Evolutionary conservation across 2,797 vertebrate genomes (phyloP), one percentile per base, ranked within the genome.

Genomic region (Falco naumanni): DNA sequence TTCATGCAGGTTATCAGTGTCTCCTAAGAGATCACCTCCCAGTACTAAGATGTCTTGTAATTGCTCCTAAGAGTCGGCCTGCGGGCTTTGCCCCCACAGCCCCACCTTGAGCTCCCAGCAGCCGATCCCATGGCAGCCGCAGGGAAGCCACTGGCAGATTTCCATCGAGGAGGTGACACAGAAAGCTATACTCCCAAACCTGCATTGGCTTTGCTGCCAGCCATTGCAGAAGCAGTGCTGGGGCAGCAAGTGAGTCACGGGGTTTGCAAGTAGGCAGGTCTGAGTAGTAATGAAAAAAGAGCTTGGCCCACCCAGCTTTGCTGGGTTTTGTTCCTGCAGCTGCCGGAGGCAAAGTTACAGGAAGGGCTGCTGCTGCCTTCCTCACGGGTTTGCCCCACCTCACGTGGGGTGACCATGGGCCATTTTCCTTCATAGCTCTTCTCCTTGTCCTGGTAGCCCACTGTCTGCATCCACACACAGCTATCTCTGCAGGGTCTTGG

Each of bases 201-300:
- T 33, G 48, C 29, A 11, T 3, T 89, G 65, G 50, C 65, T 78
- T 75, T 43, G 68, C 86, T 93, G 78, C 87, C 78, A 90, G 45
- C 64, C 10, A 3, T 33, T 84, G 68, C 81, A 87, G 93, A 80
- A 95, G 69, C 28, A 37, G 68, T 80, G 93, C 89, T 78, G 72
- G 84, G 81, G 85, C 50, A 75, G 45, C 3, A 2, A 65, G 72
- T 95, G 94, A 96, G 88, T 95, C 93, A 94, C 5, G 20, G 43
- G 25, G 54, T 69, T 96, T 89, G 69, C 79, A 64, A 83, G 57
- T n/a, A 61, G n/a, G 61, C 57, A 81, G 51, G 87, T 87, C 89
- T 51, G 39, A 92, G 61, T 5, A 65, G 76, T 59, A 80, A 95
- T 53, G 77, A 79, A 82, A 69, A 76, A 64, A 50, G 41, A 85